These are phyloP conservation scores for Magallana ariakensis DNA, from an alignment of 1,140 invertebrate species.

Conservation along the genomic window DNA sequence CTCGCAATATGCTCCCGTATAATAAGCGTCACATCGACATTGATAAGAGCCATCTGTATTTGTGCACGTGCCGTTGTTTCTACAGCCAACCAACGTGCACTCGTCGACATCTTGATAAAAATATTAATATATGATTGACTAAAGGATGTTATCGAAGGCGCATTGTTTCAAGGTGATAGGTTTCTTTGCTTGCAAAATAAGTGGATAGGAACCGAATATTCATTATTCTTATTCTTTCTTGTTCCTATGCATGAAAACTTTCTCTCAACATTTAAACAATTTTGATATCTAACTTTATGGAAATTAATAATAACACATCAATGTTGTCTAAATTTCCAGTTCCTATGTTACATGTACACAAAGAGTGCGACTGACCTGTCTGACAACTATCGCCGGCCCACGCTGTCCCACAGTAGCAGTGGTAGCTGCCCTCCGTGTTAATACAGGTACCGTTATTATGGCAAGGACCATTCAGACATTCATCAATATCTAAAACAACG, in stretches of 20 bases:
- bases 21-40: not conserved
- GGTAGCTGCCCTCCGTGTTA: conserved; percentile 66
- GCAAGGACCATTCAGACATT: conserved; percentile 78
- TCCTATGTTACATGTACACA: too few relatives aligned
- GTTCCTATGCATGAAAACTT: too few relatives aligned
- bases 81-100: conserved; percentile 1
- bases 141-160: too few relatives aligned
- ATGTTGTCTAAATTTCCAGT: too few relatives aligned
- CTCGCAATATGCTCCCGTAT: conserved; percentile 2
- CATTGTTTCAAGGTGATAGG: too few relatives aligned
- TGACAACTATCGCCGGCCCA: conserved; percentile 76
- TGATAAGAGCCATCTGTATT: not conserved
- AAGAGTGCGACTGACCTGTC: conserved; percentile 42
- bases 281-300: too few relatives aligned
- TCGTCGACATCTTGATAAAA: conserved; percentile 26
- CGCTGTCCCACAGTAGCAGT: conserved; percentile 71
- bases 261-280: too few relatives aligned
- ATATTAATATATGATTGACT: too few relatives aligned
- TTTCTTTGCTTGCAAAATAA: too few relatives aligned
- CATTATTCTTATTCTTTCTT: too few relatives aligned
- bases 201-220: too few relatives aligned
- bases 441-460: conserved; percentile 68
- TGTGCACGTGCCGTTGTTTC: not conserved
- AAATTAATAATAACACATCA: too few relatives aligned
- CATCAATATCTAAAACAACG: conserved; percentile 61